Evolutionary conservation across 64 coral and sea anemone species (phyloP).

Genomic region (Anthopleura sola): DNA sequence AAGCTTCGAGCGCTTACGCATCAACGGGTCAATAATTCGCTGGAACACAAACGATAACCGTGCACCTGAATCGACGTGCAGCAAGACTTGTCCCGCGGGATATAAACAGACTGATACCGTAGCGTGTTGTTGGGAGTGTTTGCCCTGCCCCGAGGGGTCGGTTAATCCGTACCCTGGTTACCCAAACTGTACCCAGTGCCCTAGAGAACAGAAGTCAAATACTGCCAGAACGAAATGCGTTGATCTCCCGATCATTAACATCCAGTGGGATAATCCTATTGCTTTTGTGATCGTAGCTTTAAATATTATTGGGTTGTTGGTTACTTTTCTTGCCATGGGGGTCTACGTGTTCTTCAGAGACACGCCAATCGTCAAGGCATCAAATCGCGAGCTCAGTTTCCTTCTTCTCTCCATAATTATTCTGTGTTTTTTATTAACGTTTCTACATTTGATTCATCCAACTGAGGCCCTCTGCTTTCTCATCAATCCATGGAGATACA

Average conservation of each 20-base stretch:
- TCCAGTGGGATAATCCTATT: slow-evolving; percentile 21
- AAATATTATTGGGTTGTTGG: slow-evolving; percentile 7
- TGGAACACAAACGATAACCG: slow-evolving; percentile 14
- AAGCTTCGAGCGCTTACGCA: background rate
- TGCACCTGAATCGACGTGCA: slow-evolving; percentile 31
- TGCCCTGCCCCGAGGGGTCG: slow-evolving; percentile 17
- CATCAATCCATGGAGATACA: slow-evolving; percentile 16
- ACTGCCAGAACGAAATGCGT: slow-evolving; percentile 30
- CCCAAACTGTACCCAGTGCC: slow-evolving; percentile 28
- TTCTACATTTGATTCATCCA: slow-evolving; percentile 21
- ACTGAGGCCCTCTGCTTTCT: slow-evolving; percentile 6
- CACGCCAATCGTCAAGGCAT: slow-evolving; percentile 45
- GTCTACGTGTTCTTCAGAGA: slow-evolving; percentile 7
- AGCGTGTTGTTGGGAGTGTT: slow-evolving; percentile 58
- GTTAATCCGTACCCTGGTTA: slow-evolving; percentile 8
- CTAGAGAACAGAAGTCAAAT: slow-evolving; percentile 31
- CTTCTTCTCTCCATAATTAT: slow-evolving; percentile 16
- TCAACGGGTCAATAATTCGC: slow-evolving; percentile 3
- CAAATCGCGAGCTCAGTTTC: slow-evolving; percentile 45
- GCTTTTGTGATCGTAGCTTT: background rate
- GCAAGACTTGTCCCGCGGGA: slow-evolving; percentile 24
- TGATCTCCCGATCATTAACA: slow-evolving; percentile 35
- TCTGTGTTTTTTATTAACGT: slow-evolving; percentile 25
- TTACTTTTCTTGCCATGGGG: background rate
- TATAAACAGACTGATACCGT: slow-evolving; percentile 25